Evolutionary conservation across 2,888 invertebrate genomes (phyloP).

Genomic region (Limenitis camilla): DNA sequence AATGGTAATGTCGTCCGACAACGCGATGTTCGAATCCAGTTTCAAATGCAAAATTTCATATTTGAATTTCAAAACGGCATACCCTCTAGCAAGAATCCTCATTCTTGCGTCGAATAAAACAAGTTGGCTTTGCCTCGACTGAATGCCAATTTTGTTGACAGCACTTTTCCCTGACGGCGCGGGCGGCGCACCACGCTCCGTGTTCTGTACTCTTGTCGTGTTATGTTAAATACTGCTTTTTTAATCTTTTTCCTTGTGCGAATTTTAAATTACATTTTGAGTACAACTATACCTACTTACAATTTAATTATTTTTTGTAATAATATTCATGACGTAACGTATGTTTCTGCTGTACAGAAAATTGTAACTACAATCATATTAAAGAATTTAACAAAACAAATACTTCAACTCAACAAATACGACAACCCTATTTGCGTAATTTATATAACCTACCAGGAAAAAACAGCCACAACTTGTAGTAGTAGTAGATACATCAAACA

Average conservation of each 20-base stretch:
- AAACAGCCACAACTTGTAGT: no score
- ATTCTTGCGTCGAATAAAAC: slow-evolving; percentile 60
- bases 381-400: no score
- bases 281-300: no score
- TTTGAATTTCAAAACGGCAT: slow-evolving; percentile 69
- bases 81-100: slow-evolving; percentile 45
- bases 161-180: slow-evolving; percentile 18
- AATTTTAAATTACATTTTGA: background rate
- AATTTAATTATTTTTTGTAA: no score
- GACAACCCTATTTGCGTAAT: no score
- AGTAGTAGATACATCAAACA: no score
- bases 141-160: slow-evolving; percentile 55
- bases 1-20: slow-evolving; percentile 37
- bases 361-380: no score
- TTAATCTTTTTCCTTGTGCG: background rate
- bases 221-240: background rate
- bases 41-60: slow-evolving; percentile 66
- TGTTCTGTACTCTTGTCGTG: background rate
- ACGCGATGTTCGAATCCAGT: slow-evolving; percentile 51
- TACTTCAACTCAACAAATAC: no score
- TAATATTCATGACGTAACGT: no score
- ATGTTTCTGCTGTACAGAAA: no score
- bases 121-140: slow-evolving; percentile 45
- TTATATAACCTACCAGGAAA: no score
- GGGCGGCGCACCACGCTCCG: background rate